These are phyloP conservation scores for Cacoxenus indagator DNA, from an alignment of 2,888 invertebrate genomes.

Conservation along the genomic window DNA sequence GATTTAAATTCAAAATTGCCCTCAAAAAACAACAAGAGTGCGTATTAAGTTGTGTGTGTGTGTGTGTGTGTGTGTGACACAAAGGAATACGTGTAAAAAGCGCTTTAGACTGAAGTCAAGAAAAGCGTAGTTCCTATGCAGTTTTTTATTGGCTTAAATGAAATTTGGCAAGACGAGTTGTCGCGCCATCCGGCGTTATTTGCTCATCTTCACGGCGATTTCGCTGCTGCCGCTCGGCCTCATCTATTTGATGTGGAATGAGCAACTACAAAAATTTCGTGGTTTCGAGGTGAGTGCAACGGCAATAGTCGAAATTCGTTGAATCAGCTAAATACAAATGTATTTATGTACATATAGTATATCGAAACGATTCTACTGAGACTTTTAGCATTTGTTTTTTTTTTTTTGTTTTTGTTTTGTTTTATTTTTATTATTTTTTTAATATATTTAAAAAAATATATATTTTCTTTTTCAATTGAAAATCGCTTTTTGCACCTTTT, in stretches of 20 bases:
- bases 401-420: no score
- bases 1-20: no score
- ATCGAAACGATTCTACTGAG: no score
- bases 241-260: constrained; percentile 69
- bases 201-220: constrained; percentile 70
- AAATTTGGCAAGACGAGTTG: constrained; percentile 69
- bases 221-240: constrained; percentile 69
- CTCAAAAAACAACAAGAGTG: no score
- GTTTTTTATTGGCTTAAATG: constrained; percentile 64
- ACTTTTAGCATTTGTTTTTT: no score
- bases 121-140: constrained; percentile 54
- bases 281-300: constrained; percentile 69
- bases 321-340: not conserved
- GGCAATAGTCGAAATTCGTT: no score
- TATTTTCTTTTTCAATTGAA: no score
- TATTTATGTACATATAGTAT: not conserved
- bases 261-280: constrained; percentile 70
- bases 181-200: constrained; percentile 71
- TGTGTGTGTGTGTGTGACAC: not conserved
- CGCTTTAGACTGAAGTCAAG: not conserved
- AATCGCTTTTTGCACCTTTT: no score
- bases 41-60: no score
- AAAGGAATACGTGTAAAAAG: no score
- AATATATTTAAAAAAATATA: no score
- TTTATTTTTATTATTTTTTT: no score